These are phyloP conservation scores for Aplocera efformata DNA, from an alignment of 2,888 invertebrate species.

Conservation along the genomic window DNA sequence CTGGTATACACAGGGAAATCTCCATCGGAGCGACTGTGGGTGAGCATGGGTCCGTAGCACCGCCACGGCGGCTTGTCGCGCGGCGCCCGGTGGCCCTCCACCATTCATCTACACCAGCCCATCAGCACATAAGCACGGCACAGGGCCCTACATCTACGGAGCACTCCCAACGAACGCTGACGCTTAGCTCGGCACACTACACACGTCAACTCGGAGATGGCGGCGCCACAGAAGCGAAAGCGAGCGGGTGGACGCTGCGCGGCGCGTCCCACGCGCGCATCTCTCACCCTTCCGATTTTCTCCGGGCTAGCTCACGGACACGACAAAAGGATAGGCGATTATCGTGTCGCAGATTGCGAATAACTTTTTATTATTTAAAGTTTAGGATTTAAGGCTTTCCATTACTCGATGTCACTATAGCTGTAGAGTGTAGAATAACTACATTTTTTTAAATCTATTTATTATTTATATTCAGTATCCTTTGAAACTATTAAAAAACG, in stretches of 20 bases:
- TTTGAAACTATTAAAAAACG: no score
- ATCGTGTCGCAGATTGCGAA: constrained; percentile 21
- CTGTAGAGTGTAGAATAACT: no score
- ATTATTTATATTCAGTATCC: no score
- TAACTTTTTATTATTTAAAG: constrained; percentile 14
- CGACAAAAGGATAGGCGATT: constrained; percentile 13
- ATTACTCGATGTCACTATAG: constrained; percentile 8
- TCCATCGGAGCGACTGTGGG: constrained; percentile 92
- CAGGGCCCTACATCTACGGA: constrained; percentile 48
- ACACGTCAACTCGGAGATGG: constrained; percentile 60
- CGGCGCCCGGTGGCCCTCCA: constrained; percentile 77
- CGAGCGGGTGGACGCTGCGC: constrained; percentile 66
- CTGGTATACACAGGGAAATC: constrained; percentile 90
- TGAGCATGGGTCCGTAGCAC: constrained; percentile 87
- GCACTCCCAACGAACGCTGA: constrained; percentile 47
- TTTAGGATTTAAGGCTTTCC: constrained; percentile 9
- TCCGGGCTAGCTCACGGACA: constrained; percentile 18
- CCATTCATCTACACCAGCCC: constrained; percentile 67
- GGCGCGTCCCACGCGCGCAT: constrained; percentile 72
- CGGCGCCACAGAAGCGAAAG: constrained; percentile 63
- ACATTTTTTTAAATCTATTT: no score
- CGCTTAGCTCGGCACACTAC: constrained; percentile 35
- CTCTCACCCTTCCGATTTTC: constrained; percentile 56
- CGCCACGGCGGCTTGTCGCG: constrained; percentile 79
- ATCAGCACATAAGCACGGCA: constrained; percentile 62